phyloP scores from a whole-genome alignment of 1,140 invertebrate genomes.

The Pogonomyrmex barbatus region DNA sequence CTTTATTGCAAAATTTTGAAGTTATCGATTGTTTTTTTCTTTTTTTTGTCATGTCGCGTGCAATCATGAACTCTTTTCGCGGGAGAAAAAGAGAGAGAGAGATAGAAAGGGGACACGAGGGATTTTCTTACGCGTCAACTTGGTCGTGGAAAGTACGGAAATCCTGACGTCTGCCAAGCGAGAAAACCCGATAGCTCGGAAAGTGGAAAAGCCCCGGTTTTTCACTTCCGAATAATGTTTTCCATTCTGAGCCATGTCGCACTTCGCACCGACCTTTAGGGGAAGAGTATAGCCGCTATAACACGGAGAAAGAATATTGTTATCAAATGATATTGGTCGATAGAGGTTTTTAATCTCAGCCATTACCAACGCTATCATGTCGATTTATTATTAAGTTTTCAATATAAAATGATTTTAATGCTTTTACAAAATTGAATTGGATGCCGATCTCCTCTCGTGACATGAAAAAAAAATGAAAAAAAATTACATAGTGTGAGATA shows the following conservation, averaged over 20 bases:
- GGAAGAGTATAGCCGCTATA: background rate
- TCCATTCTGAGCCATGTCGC: background rate
- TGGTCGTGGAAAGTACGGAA: slow-evolving; percentile 28
- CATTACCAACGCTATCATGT: background rate
- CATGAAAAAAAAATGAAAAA: background rate
- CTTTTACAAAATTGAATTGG: slow-evolving; percentile 40
- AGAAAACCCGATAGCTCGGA: slow-evolving; percentile 46
- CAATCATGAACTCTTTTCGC: slow-evolving; percentile 7
- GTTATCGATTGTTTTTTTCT: background rate
- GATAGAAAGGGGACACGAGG: background rate
- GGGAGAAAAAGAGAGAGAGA: background rate
- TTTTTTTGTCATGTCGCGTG: background rate
- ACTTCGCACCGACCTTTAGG: background rate
- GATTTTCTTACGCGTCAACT: slow-evolving; percentile 33
- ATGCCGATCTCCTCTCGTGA: background rate
- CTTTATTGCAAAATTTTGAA: slow-evolving; percentile 11
- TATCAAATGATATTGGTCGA: slow-evolving; percentile 15
- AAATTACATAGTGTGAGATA: background rate
- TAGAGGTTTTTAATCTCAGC: slow-evolving; percentile 15
- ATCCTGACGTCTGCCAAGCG: slow-evolving; percentile 31
- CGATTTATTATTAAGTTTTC: background rate
- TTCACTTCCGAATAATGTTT: slow-evolving; percentile 25
- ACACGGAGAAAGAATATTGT: slow-evolving; percentile 6
- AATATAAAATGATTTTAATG: background rate
- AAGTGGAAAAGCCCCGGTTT: slow-evolving; percentile 40